Evolutionary conservation across 1,140 invertebrate genomes (phyloP).

Genomic region (Oncopodura yosiiana): DNA sequence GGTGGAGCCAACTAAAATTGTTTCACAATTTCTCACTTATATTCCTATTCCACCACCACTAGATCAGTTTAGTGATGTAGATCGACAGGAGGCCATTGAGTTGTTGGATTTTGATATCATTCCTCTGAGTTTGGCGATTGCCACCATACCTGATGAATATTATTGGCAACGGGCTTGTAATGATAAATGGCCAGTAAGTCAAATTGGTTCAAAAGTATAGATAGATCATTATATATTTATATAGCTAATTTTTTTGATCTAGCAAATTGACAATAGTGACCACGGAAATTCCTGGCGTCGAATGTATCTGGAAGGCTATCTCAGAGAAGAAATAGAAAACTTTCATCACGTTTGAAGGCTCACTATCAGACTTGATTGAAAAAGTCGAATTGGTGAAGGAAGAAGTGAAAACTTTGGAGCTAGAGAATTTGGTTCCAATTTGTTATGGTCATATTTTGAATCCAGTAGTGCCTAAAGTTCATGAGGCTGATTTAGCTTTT

Average conservation of each 20-base stretch:
- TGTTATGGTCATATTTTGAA: conserved; percentile 21
- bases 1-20: not conserved
- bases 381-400: conserved; percentile 2
- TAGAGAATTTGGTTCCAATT: conserved; percentile 19
- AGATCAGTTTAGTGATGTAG: conserved; percentile 5
- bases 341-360: conserved; percentile 29
- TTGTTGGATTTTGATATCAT: conserved; percentile 28
- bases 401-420: not conserved
- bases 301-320: conserved; percentile 18
- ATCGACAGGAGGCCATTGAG: conserved; percentile 24
- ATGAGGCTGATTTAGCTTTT: not conserved
- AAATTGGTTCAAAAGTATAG: too few relatives aligned
- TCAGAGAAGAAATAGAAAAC: conserved; percentile 15
- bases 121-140: conserved; percentile 22
- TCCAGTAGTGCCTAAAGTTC: not conserved
- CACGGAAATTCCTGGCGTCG: conserved; percentile 17
- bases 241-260: conserved; percentile 9
- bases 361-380: conserved; percentile 6
- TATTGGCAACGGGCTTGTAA: conserved; percentile 27
- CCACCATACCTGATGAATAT: conserved; percentile 29
- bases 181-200: conserved; percentile 12
- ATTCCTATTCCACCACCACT: conserved; percentile 3
- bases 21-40: conserved; percentile 1
- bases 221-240: too few relatives aligned
- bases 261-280: conserved; percentile 4